Base-by-base conservation (phyloP, 2,888 invertebrate genomes). In the Metellina segmentata region DNA sequence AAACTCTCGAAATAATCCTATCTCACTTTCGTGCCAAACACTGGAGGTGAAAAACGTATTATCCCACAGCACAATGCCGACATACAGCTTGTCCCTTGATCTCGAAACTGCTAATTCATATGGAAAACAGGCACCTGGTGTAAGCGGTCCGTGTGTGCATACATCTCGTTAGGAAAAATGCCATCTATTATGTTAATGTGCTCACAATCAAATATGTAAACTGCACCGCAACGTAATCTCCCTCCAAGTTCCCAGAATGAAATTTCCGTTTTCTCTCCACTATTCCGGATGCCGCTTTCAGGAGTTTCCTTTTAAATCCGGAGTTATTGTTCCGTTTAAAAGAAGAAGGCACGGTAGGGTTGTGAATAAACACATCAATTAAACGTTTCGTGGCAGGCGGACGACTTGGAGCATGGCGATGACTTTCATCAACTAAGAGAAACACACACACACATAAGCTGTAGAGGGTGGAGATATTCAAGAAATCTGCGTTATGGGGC, bases 161-260 rank as follows among this genome's bases (percentile, higher is more conserved):
- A 19, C 74, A 19, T 74, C 34, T 74, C 20, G 20, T 34, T 70
- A 34, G 34, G 11, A 20, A 19, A 78, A 86, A 79, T 71, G 71
- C 71, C 20, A 49, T 70, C 79, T 71, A 51, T 53, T 86, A 79
- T 79, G 86, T 51, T 79, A 86, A 86, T 79, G 86, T 71, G 70
- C 34, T 70, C 70, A 78, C 61, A 78, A 86, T 86, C 86, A 86
- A 79, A 79, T 86, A 78, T 86, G 71, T 70, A 86, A 86, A 51
- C 71, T 78, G 34, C 70, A n/a, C 61, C 16, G 19, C 19, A 19
- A 71, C 52, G 9, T 49, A 78, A 86, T 78, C 49, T 79, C 86
- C 78, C 69, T 19, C 71, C 11, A 51, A 69, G 49, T 61, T 69
- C 69, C 69, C 20, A 48, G 20, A 78, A 78, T 71, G 70, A 71